Conservation (phyloP, 1,140 invertebrate genomes). For the Neotoxoptera formosana region DNA sequence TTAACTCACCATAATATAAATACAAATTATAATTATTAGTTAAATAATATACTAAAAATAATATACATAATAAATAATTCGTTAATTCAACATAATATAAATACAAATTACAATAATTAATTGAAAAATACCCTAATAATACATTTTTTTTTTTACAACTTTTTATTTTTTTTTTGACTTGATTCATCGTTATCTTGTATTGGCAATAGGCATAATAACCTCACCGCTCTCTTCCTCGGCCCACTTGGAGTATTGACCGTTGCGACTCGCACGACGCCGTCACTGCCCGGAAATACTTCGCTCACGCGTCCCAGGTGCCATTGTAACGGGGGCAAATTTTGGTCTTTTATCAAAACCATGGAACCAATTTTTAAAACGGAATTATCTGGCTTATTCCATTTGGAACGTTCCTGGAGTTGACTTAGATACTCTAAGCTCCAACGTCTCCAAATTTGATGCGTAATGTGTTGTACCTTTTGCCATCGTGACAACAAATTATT, state of each 20-base stretch:
- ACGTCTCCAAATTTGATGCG: conserved; percentile 63
- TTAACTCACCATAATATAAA: no score
- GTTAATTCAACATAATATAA: no score
- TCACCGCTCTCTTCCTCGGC: neutral
- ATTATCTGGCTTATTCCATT: conserved; percentile 59
- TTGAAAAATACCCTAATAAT: no score
- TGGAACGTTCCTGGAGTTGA: conserved; percentile 61
- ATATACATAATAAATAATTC: no score
- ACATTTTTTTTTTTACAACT: no score
- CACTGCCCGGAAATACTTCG: conserved; percentile 59
- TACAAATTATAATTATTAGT: no score
- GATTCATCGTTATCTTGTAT: neutral
- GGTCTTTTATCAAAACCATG: conserved; percentile 60
- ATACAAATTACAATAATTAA: no score
- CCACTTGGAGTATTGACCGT: neutral
- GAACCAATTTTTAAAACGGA: conserved; percentile 51
- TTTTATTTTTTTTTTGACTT: no score
- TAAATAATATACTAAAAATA: no score
- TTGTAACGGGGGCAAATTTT: conserved; percentile 47
- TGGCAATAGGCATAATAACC: neutral
- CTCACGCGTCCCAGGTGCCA: conserved; percentile 61
- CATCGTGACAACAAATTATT: conserved; percentile 56
- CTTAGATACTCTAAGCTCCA: conserved; percentile 63
- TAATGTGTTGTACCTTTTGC: conserved; percentile 60
- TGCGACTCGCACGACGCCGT: conserved; percentile 59